Evolutionary conservation across 2,113 vertebrate species (phyloP).

Genomic region (Anser brachyrhynchus): DNA sequence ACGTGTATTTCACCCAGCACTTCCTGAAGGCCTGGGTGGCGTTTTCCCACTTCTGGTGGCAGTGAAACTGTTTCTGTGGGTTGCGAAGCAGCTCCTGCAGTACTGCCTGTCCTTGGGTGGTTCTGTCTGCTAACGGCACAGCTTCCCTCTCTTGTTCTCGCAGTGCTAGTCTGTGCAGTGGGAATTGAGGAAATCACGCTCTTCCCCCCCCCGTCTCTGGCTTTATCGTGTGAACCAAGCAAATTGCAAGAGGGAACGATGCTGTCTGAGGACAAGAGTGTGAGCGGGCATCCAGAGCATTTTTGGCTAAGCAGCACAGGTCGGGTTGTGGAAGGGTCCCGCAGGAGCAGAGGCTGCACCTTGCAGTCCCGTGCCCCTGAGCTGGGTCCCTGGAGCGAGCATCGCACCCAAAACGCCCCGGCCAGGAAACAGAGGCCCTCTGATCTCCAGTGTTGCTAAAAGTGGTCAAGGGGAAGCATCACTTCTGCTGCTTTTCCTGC

Average conservation of each 20-base stretch:
- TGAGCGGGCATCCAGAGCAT: background rate
- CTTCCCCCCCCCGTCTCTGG: background rate
- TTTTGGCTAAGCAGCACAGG: fast-evolving
- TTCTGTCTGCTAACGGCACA: background rate
- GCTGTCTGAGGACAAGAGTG: background rate
- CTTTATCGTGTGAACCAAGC: background rate
- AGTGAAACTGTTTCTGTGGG: background rate
- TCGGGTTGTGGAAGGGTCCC: background rate
- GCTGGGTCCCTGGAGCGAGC: background rate
- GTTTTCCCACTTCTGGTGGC: background rate
- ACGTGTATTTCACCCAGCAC: background rate
- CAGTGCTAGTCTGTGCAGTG: background rate
- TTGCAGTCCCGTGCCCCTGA: too few relatives aligned
- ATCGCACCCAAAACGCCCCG: background rate
- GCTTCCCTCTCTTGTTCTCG: background rate
- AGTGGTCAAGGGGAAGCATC: background rate
- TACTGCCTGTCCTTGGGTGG: background rate
- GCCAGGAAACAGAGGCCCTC: background rate
- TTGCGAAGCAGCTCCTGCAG: background rate
- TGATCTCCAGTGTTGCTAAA: background rate
- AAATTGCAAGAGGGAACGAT: fast-evolving
- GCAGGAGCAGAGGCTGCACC: background rate
- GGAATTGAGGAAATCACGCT: background rate
- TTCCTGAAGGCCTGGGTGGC: background rate
- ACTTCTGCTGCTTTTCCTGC: background rate